These are phyloP conservation scores for Bombus superbus DNA, from an alignment of 1,140 invertebrate genomes.

Conservation along the genomic window DNA sequence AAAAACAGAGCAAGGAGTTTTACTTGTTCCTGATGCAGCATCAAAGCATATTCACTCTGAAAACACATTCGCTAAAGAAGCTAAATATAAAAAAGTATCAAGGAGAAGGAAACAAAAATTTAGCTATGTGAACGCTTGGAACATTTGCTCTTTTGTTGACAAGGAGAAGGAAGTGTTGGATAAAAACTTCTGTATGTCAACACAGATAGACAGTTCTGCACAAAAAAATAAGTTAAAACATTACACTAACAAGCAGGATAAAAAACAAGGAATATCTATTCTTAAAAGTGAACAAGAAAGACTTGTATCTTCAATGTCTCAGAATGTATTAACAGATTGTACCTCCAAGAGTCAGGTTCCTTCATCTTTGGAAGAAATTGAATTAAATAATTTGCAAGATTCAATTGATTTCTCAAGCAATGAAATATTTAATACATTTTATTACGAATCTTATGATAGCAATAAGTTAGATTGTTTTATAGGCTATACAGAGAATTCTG, in stretches of 20 bases:
- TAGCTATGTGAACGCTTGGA: conserved; percentile 11
- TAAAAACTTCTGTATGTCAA: background rate
- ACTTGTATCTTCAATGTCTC: background rate
- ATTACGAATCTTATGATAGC: background rate
- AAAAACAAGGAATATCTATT: conserved; percentile 1
- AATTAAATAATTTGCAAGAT: conserved; percentile 3
- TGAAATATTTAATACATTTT: conserved; percentile 20
- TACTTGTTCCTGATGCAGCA: background rate
- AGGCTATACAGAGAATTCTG: background rate
- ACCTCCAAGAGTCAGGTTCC: background rate
- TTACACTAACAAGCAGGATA: background rate
- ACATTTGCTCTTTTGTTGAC: conserved; percentile 15
- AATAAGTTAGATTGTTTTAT: background rate
- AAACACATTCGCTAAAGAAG: conserved; percentile 6
- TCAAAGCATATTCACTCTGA: conserved; percentile 1
- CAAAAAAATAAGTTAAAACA: conserved; percentile 12
- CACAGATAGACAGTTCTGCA: background rate
- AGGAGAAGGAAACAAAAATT: conserved; percentile 62
- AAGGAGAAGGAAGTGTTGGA: conserved; percentile 4
- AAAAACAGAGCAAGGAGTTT: background rate
- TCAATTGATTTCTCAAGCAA: conserved; percentile 37
- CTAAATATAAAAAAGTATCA: background rate
- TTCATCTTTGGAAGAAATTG: background rate
- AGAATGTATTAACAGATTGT: background rate
- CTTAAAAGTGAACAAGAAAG: background rate